phyloP scores from a whole-genome alignment of 30 jellyfish, hydroid and myxozoan genomes.

The Morbakka virulenta region DNA sequence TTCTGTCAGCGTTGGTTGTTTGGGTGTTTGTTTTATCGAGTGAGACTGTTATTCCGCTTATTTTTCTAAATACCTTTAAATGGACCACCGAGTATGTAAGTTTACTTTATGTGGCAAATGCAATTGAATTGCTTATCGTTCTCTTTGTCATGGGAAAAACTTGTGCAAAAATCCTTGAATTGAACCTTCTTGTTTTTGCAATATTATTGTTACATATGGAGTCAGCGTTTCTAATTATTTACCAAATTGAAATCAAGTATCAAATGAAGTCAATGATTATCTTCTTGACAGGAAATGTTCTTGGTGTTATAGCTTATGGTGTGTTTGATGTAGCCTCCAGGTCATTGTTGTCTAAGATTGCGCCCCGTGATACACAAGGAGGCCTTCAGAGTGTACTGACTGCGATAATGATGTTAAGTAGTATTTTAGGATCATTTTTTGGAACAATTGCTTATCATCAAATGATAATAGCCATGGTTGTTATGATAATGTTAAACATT shows the following conservation, averaged over 20 bases:
- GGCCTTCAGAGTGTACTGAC: constrained; percentile 84
- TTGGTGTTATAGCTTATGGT: constrained; percentile 84
- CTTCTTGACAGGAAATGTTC: constrained; percentile 47
- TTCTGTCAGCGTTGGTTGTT: too few relatives aligned
- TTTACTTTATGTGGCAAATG: too few relatives aligned
- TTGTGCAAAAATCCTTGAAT: too few relatives aligned
- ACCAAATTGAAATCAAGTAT: constrained; percentile 54
- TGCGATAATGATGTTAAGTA: constrained; percentile 68
- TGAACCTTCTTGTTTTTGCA: constrained; percentile 52
- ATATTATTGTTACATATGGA: constrained; percentile 52
- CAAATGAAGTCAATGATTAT: constrained; percentile 47
- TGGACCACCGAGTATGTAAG: too few relatives aligned
- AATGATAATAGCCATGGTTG: too few relatives aligned
- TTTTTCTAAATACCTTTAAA: too few relatives aligned
- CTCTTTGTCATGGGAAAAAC: too few relatives aligned
- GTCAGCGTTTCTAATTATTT: constrained; percentile 64
- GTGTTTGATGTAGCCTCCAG: constrained; percentile 80
- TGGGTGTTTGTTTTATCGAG: too few relatives aligned
- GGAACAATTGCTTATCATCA: constrained; percentile 78
- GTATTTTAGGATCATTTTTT: constrained; percentile 82
- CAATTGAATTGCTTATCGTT: too few relatives aligned
- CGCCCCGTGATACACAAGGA: constrained; percentile 90
- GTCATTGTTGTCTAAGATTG: constrained; percentile 82
- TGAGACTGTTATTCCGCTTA: too few relatives aligned
- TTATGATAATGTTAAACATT: too few relatives aligned